Conservation (phyloP, 1,140 invertebrate genomes). For the Cydia pomonella region DNA sequence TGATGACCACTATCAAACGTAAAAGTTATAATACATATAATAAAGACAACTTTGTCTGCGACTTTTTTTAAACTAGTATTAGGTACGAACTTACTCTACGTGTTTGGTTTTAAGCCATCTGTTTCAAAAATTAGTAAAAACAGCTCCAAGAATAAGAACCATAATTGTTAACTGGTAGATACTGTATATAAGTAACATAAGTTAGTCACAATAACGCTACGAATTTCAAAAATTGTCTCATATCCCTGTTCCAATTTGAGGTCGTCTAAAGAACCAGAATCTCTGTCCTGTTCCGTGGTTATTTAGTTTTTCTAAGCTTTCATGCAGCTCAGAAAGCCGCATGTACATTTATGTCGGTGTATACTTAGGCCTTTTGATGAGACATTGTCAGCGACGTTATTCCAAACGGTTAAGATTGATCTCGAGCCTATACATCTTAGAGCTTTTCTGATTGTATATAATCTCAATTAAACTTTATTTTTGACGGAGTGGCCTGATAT, state of each 20-base stretch:
- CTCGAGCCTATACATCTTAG: not conserved
- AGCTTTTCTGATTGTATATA: too few species aligned
- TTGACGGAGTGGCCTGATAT: too few species aligned
- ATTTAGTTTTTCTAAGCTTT: slow-evolving; percentile 32
- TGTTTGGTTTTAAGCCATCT: not conserved
- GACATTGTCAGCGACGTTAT: not conserved
- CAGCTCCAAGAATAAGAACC: too few species aligned
- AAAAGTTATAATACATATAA: too few species aligned
- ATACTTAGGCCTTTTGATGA: not conserved
- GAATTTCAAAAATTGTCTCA: not conserved
- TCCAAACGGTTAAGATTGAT: not conserved
- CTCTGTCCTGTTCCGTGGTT: slow-evolving; percentile 2
- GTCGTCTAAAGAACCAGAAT: slow-evolving; percentile 15
- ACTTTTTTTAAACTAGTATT: too few species aligned
- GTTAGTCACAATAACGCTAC: not conserved
- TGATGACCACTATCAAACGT: too few species aligned
- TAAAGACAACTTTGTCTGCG: too few species aligned
- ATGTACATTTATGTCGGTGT: not conserved
- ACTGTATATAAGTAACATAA: too few species aligned
- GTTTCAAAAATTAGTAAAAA: not conserved
- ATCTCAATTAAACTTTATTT: too few species aligned
- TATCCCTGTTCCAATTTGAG: slow-evolving; percentile 6
- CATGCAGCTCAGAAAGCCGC: not conserved
- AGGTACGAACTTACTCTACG: too few species aligned
- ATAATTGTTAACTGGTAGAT: too few species aligned